Base-by-base conservation (phyloP, 2,888 invertebrate species). In the Apodemia mormo region DNA sequence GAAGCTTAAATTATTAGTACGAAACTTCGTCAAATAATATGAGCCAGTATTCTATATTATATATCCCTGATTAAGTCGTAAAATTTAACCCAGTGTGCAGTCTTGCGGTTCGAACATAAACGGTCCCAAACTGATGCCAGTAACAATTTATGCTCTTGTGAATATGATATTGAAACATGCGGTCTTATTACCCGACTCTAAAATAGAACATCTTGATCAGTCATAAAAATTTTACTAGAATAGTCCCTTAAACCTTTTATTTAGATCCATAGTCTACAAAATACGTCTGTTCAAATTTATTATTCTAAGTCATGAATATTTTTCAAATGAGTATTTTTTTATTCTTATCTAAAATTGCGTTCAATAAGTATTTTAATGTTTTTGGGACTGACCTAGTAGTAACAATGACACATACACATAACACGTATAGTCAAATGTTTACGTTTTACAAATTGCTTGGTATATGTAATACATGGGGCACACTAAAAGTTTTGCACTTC, bases 131-230 rank as follows among this genome's bases (percentile, higher is more conserved):
- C 33, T 61, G 30, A 33, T 61, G 14, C 30, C 33, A 30, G 33
- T 52, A 52, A 52, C 49, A 61, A 12, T 61, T 61, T 61, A 61
- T 61, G 33, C 7, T 33, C 30, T 5, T 33, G 33, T 33, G 33
- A 61, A 61, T 61, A 61, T 61, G 30, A 61, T 61, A 33, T 30
- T 30, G 61, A 12, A 61, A 61, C 61, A 61, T 61, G 61, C 10
- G 33, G 61, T 33, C 61, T 61, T 33, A 61, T 58, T 30, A 14
- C 30, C 33, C 14, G 33, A 12, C 30, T 61, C 61, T 61, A 30
- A 33, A 61, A 61, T 33, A 61, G 33, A 61, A 61, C 61, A 61
- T 61, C 30, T 61, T 14, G 61, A 61, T 61, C 10, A 61, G 61
- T 6, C 14, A 61, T 61, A 61, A 61, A 33, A 61, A 1, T 33